Evolutionary conservation across 2,113 vertebrate species (phyloP).

Genomic region (Castor canadensis): DNA sequence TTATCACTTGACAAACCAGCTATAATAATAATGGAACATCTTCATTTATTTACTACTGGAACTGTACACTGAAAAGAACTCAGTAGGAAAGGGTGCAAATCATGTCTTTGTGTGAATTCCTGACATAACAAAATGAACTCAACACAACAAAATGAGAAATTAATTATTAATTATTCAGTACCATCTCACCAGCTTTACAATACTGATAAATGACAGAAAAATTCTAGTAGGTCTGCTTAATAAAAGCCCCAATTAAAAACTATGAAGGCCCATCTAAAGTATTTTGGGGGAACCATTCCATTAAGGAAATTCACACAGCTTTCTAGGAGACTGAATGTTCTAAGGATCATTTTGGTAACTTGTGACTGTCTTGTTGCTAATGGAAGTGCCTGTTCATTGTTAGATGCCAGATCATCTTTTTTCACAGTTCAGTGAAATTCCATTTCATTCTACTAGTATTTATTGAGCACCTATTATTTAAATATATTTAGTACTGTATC

Average conservation of each 20-base stretch:
- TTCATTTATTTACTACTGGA: constrained; percentile 71
- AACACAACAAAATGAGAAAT: not conserved
- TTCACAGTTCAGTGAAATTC: not conserved
- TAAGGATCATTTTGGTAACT: not conserved
- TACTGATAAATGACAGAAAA: not conserved
- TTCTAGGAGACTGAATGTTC: not conserved
- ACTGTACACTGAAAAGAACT: constrained; percentile 51
- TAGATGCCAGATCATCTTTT: not conserved
- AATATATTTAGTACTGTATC: not conserved
- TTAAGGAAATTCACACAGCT: not conserved
- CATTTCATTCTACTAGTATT: not conserved
- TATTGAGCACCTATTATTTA: not conserved
- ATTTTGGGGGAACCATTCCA: not conserved
- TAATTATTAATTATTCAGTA: not conserved
- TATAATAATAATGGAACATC: constrained; percentile 57
- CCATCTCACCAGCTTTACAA: not conserved
- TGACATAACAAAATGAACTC: not conserved
- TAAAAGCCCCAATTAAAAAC: not conserved
- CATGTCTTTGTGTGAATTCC: not conserved
- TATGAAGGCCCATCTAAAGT: not conserved
- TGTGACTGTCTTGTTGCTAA: not conserved
- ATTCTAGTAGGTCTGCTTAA: not conserved
- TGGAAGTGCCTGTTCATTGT: not conserved
- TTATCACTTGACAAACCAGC: constrained; percentile 69
- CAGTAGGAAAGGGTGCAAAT: constrained; percentile 75